phyloP scores from a whole-genome alignment of 1,140 invertebrate genomes.

The Heliconius nattereri region DNA sequence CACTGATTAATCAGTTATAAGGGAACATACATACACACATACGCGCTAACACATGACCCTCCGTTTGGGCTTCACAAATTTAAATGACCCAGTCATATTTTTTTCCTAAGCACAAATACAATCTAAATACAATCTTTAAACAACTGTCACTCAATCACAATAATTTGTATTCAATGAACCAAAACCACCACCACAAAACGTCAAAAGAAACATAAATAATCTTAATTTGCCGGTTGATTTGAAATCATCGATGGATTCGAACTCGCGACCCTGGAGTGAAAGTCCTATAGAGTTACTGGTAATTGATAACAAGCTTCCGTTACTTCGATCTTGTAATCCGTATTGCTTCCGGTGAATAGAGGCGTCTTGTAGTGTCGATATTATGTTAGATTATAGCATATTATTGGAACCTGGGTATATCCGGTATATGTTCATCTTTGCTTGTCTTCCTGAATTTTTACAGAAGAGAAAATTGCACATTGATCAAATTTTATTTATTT shows the following conservation, averaged over 20 bases:
- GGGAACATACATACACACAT: too few relatives aligned
- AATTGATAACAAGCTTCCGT: slow-evolving; percentile 7
- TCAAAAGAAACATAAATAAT: slow-evolving; percentile 9
- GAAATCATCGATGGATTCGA: slow-evolving; percentile 2
- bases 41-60: too few relatives aligned
- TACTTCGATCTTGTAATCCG: background rate
- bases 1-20: too few relatives aligned
- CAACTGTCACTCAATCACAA: slow-evolving; percentile 6
- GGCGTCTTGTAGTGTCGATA: background rate
- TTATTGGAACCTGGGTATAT: background rate
- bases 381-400: slow-evolving; percentile 1
- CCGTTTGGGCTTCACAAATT: too few relatives aligned
- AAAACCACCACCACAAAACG: slow-evolving; percentile 4
- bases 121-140: background rate
- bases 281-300: slow-evolving; percentile 3
- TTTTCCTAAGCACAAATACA: background rate
- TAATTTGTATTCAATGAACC: slow-evolving; percentile 2
- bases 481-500: too few relatives aligned
- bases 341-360: background rate
- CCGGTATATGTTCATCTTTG: too few relatives aligned
- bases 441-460: too few relatives aligned
- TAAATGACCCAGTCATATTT: too few relatives aligned
- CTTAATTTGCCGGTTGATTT: slow-evolving; percentile 8
- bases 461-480: too few relatives aligned
- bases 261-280: slow-evolving; percentile 7